Base-by-base conservation (phyloP, 2,888 invertebrate species). In the Salticus scenicus region DNA sequence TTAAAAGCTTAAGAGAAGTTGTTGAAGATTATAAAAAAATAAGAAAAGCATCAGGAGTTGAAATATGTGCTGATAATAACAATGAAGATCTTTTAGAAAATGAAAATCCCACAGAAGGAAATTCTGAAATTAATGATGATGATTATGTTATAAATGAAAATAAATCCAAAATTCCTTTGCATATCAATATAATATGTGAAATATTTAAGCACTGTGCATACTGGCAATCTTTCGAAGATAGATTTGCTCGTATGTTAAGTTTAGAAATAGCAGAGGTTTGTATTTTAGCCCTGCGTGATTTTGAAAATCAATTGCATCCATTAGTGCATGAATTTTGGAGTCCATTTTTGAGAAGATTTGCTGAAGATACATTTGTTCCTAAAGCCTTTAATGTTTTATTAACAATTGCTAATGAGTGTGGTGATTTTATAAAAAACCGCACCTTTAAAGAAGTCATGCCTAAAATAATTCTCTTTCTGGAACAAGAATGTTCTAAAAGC, bases 261-360 rank as follows among this genome's bases (percentile, higher is more conserved):
- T 42, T 83, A 28, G 83, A 87, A 64, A 72, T 75, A 12, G 66
- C 75, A 30, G 79, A 74, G 24, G 7, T 63, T 1, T 72, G 79
- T n/a, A 76, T 87, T 30, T 14, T 79, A 5, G 66, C 73, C 14
- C 63, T 87, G 4, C 70, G 71, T n/a, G 75, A 83, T 69, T 75
- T 33, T 72, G 69, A 71, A 76, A 28, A 72, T 27, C 64, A 83
- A 20, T 66, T 77, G 41, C 77, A 80, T 14, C 86, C 88, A 0
- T 51, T 86, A 33, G 57, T 88, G n/a, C 88, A 88, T 42, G 64
- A 86, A 33, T 42, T 88, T 27, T 88, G 88, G 88, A 71, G 66
- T 24, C 63, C 70, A 27, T 86, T 88, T 63, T 63, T 79, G 4
- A 27, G 28, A 4, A 70, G 83, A 24, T 88, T 88, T 64, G 31